Percentiles rank a stretch among this genome's conserved stretches.
Conservation (phyloP, 2,113 vertebrate genomes). For the Brachyistius frenatus region DNA sequence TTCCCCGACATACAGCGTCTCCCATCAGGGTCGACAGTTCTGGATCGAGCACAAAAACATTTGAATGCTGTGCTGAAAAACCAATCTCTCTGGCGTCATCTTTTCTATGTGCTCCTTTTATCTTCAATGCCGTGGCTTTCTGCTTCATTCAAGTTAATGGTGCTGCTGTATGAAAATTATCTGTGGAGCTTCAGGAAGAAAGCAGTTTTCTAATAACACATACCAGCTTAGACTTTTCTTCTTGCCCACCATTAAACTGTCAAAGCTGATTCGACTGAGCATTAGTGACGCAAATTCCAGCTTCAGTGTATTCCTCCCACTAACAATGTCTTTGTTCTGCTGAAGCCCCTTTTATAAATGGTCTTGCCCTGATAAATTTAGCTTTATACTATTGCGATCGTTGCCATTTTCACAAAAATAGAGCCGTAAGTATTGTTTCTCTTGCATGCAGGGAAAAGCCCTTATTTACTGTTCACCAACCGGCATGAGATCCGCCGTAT, state of each 20-base stretch:
- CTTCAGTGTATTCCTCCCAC: not conserved
- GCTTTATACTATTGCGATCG: not conserved
- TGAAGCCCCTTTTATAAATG: constrained; percentile 5
- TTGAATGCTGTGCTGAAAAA: not conserved
- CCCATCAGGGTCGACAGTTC: not conserved
- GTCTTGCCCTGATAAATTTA: not conserved
- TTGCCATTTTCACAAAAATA: not conserved
- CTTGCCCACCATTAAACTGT: constrained; percentile 21
- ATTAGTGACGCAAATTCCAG: constrained; percentile 12
- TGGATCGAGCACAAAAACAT: not conserved
- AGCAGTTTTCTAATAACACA: constrained; percentile 25
- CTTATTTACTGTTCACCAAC: constrained; percentile 95
- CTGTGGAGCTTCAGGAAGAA: not conserved
- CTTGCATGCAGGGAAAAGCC: constrained; percentile 87
- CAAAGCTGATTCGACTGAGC: constrained; percentile 11
- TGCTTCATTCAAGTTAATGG: constrained; percentile 15
- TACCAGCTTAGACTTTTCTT: not conserved
- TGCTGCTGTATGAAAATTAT: constrained; percentile 9
- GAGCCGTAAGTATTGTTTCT: not conserved
- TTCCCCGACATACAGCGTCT: constrained; percentile 15
- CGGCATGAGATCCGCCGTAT: constrained; percentile 95
- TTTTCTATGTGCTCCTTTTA: not conserved
- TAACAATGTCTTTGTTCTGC: constrained; percentile 2
- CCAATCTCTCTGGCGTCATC: not conserved
- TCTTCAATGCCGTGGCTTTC: constrained; percentile 6